Base-by-base conservation (phyloP, 2,888 invertebrate species). In the Ctenicera cuprea region DNA sequence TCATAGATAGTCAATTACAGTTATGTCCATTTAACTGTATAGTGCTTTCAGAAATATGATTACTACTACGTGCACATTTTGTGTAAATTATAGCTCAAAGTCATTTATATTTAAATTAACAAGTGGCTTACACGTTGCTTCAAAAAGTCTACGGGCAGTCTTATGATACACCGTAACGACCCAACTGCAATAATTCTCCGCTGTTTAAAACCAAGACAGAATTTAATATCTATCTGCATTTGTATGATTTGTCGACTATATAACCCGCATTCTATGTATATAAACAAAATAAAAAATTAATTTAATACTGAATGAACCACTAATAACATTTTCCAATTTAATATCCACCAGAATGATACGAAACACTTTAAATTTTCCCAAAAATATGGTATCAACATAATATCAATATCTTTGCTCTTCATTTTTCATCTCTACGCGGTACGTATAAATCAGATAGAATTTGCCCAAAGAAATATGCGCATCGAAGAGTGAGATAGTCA, bases 401-500 rank as follows among this genome's bases (percentile, higher is more conserved):
- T 59, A 59, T 59, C 59, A 9, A 38, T 59, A 59, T 38, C 20
- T 59, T 59, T 59, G 18, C 14, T 59, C 14, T 38, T 38, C 54
- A 67, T 57, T 67, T 67, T 43, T 57, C 43, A 48, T 45, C 26
- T 59, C 41, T 16, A 18, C 18, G 43, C 16, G 11, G 12, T 57
- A 41, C 41, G 20, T 43, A 67, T 54, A 54, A 54, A 67, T 57
- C 54, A 59, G 33, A 54, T 67, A 57, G 43, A 67, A 57, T 61
- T 61, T 69, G 45, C 45, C 20, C 48, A 37, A 18, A 62, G 41
- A 69, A 69, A 61, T 69, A 54, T 52, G 52, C 48, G 63, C 54
- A 52, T 70, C 62, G 69, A 69, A 70, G 52, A 63, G 50, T 70
- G 63, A 50, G 52, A 70, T 64, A 33, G 52, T 26, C 50, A 64